Base-by-base conservation (phyloP, 2,797 vertebrate genomes). In the Chloroceryle amazona region DNA sequence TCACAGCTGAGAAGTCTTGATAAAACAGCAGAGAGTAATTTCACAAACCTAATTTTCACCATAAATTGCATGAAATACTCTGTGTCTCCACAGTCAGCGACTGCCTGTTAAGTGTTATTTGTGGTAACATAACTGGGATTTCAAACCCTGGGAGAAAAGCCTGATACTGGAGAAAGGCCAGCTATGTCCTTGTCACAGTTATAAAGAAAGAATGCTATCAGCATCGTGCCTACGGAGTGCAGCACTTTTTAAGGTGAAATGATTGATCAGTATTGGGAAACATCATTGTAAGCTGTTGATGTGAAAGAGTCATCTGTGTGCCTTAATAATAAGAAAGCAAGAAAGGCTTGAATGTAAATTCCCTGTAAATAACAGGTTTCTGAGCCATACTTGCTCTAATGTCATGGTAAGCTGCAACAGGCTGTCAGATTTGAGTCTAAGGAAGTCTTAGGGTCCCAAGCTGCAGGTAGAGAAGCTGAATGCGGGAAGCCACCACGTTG, bases 1-100 rank as follows among this genome's bases (percentile, higher is more conserved):
- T 95, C 15, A 86, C 90, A 31, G 55, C 88, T 57, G 96, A 98
- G 39, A 96, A 93, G 87, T 96, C 63, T 17, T 97, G 35, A 68
- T 96, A 90, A 79, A 86, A 74, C 93, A 97, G 54, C 58, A 92
- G 19, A 46, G n/a, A 55, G 92, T 96, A 88, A 97, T 94, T 94
- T 57, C 63, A 66, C 5, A 58, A 35, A 41, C 54, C 28, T 41
- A 31, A 35, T 70, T 94, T 89, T 37, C 37, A 66, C 17, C 41
- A 44, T 31, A 67, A 71, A 60, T 61, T 75, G 9, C 8, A 2
- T 92, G n/a, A 57, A 33, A 61, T 91, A 89, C 55, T 47, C 8
- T 72, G 7, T 81, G 6, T 44, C 25, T 79, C 19, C 25, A 25
- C 6, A 23, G 13, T 10, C 26, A 70, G 13, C 31, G 52, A 15